Percentiles rank a stretch among this genome's conserved stretches.
phyloP scores from a whole-genome alignment of 2,797 vertebrate species.

The Stomatorhinus walkeri region DNA sequence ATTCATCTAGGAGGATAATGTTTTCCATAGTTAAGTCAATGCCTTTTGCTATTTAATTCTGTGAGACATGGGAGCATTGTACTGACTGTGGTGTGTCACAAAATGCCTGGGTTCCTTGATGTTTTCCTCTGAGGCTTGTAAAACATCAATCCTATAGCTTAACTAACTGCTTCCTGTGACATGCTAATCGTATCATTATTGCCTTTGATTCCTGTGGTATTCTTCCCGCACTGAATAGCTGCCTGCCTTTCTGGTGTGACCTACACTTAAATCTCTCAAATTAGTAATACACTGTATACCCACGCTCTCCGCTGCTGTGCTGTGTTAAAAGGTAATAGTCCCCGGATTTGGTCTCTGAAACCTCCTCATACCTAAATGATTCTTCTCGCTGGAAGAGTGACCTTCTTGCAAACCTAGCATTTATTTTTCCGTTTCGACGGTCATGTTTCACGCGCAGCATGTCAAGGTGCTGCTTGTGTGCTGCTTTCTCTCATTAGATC shows the following conservation, averaged over 20 bases:
- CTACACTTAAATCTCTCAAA: background rate
- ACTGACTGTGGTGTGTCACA: background rate
- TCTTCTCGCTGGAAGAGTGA: background rate
- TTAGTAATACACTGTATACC: background rate
- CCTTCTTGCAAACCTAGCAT: background rate
- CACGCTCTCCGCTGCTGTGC: background rate
- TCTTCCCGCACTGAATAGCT: background rate
- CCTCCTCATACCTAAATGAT: background rate
- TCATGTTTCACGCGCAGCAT: background rate
- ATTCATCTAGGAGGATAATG: background rate
- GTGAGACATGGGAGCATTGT: background rate
- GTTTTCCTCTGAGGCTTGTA: background rate
- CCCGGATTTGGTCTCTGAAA: background rate
- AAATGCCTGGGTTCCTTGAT: background rate
- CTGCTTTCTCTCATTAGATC: background rate
- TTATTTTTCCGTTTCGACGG: background rate
- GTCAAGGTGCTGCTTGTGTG: background rate
- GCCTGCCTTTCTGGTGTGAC: background rate
- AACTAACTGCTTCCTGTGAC: background rate
- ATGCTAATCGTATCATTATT: background rate
- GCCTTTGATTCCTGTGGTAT: background rate
- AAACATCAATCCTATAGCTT: background rate
- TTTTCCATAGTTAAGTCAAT: background rate
- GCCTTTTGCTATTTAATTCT: background rate
- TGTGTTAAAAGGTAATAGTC: background rate